These are phyloP conservation scores for Synanthedon tipuliformis DNA, from an alignment of 2,888 invertebrate species.

Conservation along the genomic window DNA sequence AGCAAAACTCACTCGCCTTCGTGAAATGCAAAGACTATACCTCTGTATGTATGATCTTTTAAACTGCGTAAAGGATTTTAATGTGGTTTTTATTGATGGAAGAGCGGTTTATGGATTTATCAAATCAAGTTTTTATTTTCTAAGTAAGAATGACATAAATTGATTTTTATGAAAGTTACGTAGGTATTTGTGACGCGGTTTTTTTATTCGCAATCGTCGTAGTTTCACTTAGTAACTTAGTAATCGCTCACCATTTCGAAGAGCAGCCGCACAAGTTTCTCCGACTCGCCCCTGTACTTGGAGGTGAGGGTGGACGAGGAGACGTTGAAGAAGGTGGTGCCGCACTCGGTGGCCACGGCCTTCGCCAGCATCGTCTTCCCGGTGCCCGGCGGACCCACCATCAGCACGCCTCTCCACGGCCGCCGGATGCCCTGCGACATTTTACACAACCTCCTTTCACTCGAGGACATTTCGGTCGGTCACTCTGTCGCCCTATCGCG, in stretches of 20 bases:
- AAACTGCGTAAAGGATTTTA: no score
- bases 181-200: not conserved
- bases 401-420: conserved; percentile 96
- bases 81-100: no score
- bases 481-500: no score
- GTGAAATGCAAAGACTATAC: no score
- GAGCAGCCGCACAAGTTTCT: conserved; percentile 94
- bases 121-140: no score
- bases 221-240: not conserved
- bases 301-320: conserved; percentile 97
- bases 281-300: conserved; percentile 98
- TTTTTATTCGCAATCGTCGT: not conserved
- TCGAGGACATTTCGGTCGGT: no score
- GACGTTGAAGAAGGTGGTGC: conserved; percentile 97
- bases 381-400: conserved; percentile 94
- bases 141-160: no score
- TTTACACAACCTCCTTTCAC: no score
- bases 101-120: no score
- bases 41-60: no score
- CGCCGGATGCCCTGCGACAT: conserved; percentile 83
- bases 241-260: conserved; percentile 90
- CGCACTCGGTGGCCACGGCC: conserved; percentile 98
- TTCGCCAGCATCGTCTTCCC: conserved; percentile 98
- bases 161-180: no score
- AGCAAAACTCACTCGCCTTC: no score